phyloP scores from a whole-genome alignment of 2,888 invertebrate species.

The Chymomyza fuscimana region DNA sequence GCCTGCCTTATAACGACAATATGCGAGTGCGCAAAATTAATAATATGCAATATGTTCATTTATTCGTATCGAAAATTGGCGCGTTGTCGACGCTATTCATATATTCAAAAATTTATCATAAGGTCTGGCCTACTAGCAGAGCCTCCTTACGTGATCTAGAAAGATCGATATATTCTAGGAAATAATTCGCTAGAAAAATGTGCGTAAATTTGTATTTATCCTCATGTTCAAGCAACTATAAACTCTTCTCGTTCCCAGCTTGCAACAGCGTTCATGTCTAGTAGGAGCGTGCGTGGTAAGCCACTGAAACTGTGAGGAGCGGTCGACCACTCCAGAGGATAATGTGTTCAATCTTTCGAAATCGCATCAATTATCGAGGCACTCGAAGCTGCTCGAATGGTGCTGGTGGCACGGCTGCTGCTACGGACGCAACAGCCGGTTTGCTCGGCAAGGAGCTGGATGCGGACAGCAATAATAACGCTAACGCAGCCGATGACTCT shows the following conservation, averaged over 20 bases:
- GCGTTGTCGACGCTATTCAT: conserved; percentile 71
- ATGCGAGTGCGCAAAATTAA: conserved; percentile 51
- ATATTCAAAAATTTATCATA: conserved; percentile 79
- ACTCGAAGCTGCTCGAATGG: conserved; percentile 66
- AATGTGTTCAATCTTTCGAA: conserved; percentile 79
- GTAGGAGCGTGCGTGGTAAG: conserved; percentile 18
- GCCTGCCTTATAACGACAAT: conserved; percentile 14
- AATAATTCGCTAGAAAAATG: conserved; percentile 43
- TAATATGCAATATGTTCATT: conserved; percentile 74
- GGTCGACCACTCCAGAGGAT: conserved; percentile 39
- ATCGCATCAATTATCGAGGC: conserved; percentile 78
- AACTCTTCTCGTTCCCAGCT: conserved; percentile 24
- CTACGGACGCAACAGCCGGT: conserved; percentile 23
- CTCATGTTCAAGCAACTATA: background rate
- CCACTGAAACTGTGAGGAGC: conserved; percentile 26
- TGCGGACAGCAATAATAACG: conserved; percentile 77
- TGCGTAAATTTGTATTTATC: conserved; percentile 44
- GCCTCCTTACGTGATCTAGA: conserved; percentile 61
- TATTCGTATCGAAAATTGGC: conserved; percentile 73
- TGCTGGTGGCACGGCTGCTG: conserved; percentile 28
- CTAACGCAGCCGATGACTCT: conserved; percentile 39
- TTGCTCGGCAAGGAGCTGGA: conserved; percentile 74
- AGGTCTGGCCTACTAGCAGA: conserved; percentile 50
- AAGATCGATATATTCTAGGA: conserved; percentile 19
- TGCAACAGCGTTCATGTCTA: conserved; percentile 42